Base-by-base conservation (phyloP, 2,797 vertebrate species). In the Macroramphosus scolopax region DNA sequence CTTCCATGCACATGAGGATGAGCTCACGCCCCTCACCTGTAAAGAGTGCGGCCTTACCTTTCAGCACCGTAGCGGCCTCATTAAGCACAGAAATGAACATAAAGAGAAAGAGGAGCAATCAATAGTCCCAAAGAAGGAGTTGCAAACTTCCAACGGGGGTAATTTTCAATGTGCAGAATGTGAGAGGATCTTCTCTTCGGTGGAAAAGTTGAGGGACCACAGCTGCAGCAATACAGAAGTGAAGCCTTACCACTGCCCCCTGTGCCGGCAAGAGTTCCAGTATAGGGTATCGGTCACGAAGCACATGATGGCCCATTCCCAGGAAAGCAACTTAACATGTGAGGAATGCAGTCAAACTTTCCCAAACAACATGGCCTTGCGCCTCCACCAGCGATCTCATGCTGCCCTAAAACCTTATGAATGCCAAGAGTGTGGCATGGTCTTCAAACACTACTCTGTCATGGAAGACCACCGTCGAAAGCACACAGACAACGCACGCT, bases 401-500 rank as follows among this genome's bases (percentile, higher is more conserved):
- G 52, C 77, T 1, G 86, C 77, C 31, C 80, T 90, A 3, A 92
- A 92, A 65, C 88, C 90, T 20, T 92, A 87, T 0, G 86, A 89
- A 43, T 91, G 90, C 77, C 89, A 88, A 0, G 90, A 91, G 43
- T 91, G 90, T 0, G 89, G 88, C 37, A 80, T 89, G 86, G 89
- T 84, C 25, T 92, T 92, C 62, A 88, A 85, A 69, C 89, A 91
- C 72, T 88, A 86, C 65, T 90, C 86, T 0, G 78, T 89, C 44
- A 91, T 92, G 91, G 89, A 89, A 35, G 87, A 90, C 51, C 91
- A 92, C 67, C 89, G 90, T 1, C 87, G 89, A 42, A 88, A 63
- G 58, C 90, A 92, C 66, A 64, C 58, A 0, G 80, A 83, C 49
- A 76, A 62, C 43, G 30, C 38, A 1, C 74, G 79, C 10, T 78